Conservation (phyloP, 2,113 vertebrate species). For the Petrocephalus zakoni region DNA sequence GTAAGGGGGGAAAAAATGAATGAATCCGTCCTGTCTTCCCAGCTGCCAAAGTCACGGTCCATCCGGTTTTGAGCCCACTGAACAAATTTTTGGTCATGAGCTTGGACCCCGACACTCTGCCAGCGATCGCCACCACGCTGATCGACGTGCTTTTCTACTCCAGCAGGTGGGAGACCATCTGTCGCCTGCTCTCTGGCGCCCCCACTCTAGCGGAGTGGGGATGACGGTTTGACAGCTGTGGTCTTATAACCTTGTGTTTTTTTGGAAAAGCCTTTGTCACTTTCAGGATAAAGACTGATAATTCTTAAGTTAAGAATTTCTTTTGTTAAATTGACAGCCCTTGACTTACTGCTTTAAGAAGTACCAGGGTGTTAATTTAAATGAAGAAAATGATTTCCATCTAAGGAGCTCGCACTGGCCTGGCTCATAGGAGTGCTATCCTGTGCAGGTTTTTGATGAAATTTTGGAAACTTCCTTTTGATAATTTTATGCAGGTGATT, state of each 20-base stretch:
- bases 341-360: neutral
- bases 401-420: neutral
- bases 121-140: slow-evolving; percentile 86
- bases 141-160: slow-evolving; percentile 95
- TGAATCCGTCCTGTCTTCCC: slow-evolving; percentile 13
- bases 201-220: neutral
- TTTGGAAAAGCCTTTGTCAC: neutral
- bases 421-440: neutral
- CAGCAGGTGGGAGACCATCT: slow-evolving; percentile 60
- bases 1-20: neutral
- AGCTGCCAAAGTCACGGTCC: slow-evolving; percentile 75
- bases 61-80: slow-evolving; percentile 86
- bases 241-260: neutral
- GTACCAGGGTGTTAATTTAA: neutral
- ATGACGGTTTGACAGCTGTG: neutral
- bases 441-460: neutral
- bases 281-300: neutral
- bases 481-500: neutral
- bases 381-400: neutral
- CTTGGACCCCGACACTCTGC: slow-evolving; percentile 86
- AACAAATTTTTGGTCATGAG: slow-evolving; percentile 93
- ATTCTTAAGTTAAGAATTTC: neutral
- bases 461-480: neutral
- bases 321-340: neutral
- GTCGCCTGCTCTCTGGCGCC: neutral